phyloP scores from a whole-genome alignment of 1,140 invertebrate genomes.

The Drosophila santomea region DNA sequence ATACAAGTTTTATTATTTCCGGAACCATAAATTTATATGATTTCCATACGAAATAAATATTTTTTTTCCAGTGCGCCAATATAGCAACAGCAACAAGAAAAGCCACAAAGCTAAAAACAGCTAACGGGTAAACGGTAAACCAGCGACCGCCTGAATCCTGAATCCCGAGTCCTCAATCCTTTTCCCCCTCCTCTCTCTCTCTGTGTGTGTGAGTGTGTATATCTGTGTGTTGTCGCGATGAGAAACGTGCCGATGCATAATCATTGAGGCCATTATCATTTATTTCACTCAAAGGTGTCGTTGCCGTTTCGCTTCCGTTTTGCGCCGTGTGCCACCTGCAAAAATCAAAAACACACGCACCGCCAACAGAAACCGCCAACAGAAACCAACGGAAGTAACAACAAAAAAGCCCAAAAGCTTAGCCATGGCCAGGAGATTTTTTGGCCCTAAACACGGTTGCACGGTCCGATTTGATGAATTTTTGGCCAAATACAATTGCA shows the following conservation, averaged over 20 bases:
- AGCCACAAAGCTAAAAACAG: slow-evolving; percentile 47
- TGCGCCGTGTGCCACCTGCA: slow-evolving; percentile 46
- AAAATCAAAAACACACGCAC: slow-evolving; percentile 77
- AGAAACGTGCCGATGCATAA: slow-evolving; percentile 83
- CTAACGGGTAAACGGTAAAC: slow-evolving; percentile 39
- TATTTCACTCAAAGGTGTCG: slow-evolving; percentile 80
- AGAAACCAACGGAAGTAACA: slow-evolving; percentile 7
- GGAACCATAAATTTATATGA: background rate
- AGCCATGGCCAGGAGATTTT: slow-evolving; percentile 17
- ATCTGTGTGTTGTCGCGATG: slow-evolving; percentile 65
- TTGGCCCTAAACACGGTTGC: background rate
- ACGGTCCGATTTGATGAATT: background rate
- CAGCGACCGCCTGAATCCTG: slow-evolving; percentile 11
- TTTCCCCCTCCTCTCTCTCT: slow-evolving; percentile 29
- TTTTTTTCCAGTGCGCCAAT: slow-evolving; percentile 19
- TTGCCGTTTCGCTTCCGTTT: slow-evolving; percentile 34
- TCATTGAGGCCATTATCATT: slow-evolving; percentile 82
- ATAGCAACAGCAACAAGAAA: slow-evolving; percentile 30
- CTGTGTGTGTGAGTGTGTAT: slow-evolving; percentile 27
- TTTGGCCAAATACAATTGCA: background rate
- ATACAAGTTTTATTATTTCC: background rate
- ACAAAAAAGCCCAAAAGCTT: slow-evolving; percentile 11
- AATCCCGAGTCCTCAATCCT: slow-evolving; percentile 51
- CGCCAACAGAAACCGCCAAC: slow-evolving; percentile 50
- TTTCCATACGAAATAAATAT: background rate